Evolutionary conservation across 2,888 invertebrate genomes (phyloP), one percentile per base, ranked within the genome.

Genomic region (Terebella lapidaria): DNA sequence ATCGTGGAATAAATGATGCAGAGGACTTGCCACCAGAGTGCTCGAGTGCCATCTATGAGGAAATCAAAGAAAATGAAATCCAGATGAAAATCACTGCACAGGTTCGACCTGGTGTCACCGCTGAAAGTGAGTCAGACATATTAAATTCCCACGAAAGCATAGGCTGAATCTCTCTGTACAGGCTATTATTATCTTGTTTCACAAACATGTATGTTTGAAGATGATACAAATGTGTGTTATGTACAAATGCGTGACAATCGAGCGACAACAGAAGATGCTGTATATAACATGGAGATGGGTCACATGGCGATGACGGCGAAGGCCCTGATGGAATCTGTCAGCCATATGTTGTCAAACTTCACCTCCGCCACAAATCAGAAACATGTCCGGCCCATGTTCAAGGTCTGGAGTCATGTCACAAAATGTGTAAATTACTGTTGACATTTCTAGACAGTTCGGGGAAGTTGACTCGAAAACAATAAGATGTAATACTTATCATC

Each of bases 241-340:
- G n/a, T n/a, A n/a, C n/a, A n/a, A n/a, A n/a, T 77, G 74, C 63
- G 74, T 93, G 68, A 89, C 91, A 0, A 95, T 91, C 77, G 95
- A 96, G 80, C 95, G 96, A 79, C 90, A 94, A 76, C 67, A 96
- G 1, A 89, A 92, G 70, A 84, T 95, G 25, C 83, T 97, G 62
- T 97, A 95, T n/a, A n/a, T 88, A 95, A 97, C 74, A 89, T 95
- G 89, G 97, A 99, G 83, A 94, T 99, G 94, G 97, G 97, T 79
- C 90, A 92, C 58, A 96, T 99, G 82, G 94, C 96, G 0, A 87
- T 90, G 15, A 93, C 97, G 1, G 97, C 99, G 1, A 96, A 96
- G 79, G 80, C 80, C 10, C 71, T 84, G 22, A 97, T 97, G 95
- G 95, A 96, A 79, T 94, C 94, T 0, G 96, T 96, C 0, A 94